Base-by-base conservation (phyloP, 1,140 invertebrate genomes). In the Pseudomyrmex gracilis region DNA sequence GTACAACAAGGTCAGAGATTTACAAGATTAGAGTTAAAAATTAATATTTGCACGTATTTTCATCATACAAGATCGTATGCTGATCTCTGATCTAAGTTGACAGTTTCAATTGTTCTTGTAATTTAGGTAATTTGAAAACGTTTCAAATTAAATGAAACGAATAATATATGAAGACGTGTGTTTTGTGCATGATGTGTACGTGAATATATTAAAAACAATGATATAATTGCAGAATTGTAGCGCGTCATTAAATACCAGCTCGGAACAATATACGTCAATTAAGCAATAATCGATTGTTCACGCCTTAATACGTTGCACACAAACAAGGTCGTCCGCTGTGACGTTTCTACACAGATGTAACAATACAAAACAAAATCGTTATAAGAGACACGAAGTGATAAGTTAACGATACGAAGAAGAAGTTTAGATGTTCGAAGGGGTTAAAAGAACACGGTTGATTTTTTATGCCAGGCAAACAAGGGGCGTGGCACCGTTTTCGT, bases 341-440 rank as follows among this genome's bases (percentile, higher is more conserved):
- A 34, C 34, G 55, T 34, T n/a, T 66, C 12, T 34, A 43, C 43
- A 66, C n/a, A 15, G 7, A 34, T 49, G 15, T 20, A 17, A 51
- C 17, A 64, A 66, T 53, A 43, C 17, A 77, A 64, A 63, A 74
- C 22, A 17, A 2, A 60, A 34, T 34, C 34, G 34, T 34, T 34
- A 34, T 34, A 7, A 34, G 34, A 34, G 34, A 34, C 47, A n/a
- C 47, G n/a, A 66, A 64, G 49, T 55, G 20, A 47, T 53, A 24
- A 34, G 53, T 60, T 70, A 20, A 80, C 76, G 53, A 43, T 76
- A 66, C n/a, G 24, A 76, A 76, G 61, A 57, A 60, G 15, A 66
- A 71, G 43, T 70, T 68, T 78, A 70, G 43, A 78, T 34, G 17
- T 22, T 43, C 64, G 0, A 12, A 15, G 1, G 20, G 66, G 76